Base-by-base conservation (phyloP, 2,888 invertebrate species). In the Amphipyra berbera region DNA sequence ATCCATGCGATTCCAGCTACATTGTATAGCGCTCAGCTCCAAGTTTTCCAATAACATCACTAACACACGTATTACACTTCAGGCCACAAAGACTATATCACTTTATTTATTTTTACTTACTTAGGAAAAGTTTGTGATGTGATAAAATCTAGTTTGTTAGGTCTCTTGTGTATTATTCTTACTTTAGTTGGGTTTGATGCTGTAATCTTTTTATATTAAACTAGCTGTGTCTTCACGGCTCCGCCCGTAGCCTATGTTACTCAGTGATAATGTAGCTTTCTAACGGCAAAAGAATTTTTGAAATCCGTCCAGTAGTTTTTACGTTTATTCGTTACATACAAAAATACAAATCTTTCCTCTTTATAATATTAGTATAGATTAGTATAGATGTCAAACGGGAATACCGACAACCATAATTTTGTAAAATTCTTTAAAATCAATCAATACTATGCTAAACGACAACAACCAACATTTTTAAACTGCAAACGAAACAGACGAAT, bases 21-120 rank as follows among this genome's bases (percentile, higher is more conserved):
- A 83, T 82, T 78, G 83, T 83, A 81, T 80, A 78, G 79, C 79
- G 83, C 74, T 83, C 76, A 61, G 45, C 71, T 75, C 71, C 53
- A 86, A 87, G 81, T 87, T 87, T 87, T 85, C 82, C 85, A 86
- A 87, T 87, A 87, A 84, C 83, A 79, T 67, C 75, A 71, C 74
- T 71, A 58, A 76, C 67, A 59, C 73, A 53, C 61, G 58, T 65
- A 58, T 66, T 78, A 76, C 80, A 80, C 68, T 74, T 53, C 59
- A 14, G 68, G 78, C 71, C 78, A 69, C 70, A 61, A 41, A 12
- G 44, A 72, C 47, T 41, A 53, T 15, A 53, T 56, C 64, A 55
- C 61, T 63, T 69, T 65, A 62, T 69, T 52, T 69, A 66, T 62
- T 69, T 68, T 64, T 61, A 66, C 68, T 70, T 58, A 57, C 59